Evolutionary conservation across 2,113 vertebrate genomes (phyloP).

Genomic region (Phycodurus eques): DNA sequence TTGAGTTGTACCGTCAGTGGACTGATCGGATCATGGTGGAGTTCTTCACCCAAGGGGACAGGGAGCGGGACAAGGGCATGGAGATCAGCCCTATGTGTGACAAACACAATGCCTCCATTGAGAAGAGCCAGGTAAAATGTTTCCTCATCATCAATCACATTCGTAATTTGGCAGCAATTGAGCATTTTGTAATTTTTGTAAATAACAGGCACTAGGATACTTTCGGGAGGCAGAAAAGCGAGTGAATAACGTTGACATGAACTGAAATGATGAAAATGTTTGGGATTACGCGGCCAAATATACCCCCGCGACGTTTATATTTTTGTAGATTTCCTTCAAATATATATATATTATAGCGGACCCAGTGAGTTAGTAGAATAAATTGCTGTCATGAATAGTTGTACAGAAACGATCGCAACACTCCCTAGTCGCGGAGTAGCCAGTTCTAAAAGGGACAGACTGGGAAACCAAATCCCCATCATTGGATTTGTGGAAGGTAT

Average conservation of each 20-base stretch:
- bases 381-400: no score
- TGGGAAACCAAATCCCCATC: no score
- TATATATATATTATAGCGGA: no score
- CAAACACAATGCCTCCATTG: slow-evolving; percentile 87
- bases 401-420: no score
- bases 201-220: neutral
- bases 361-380: no score
- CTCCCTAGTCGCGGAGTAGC: no score
- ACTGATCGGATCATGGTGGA: slow-evolving; percentile 89
- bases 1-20: slow-evolving; percentile 88
- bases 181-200: neutral
- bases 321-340: no score
- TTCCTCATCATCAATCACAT: neutral
- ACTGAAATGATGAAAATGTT: neutral
- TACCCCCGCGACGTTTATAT: no score
- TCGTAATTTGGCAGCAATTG: neutral
- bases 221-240: no score
- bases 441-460: no score
- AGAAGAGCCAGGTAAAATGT: slow-evolving; percentile 84
- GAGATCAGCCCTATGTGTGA: slow-evolving; percentile 96
- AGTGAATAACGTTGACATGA: neutral
- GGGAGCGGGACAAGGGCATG: slow-evolving; percentile 85
- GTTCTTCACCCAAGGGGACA: slow-evolving; percentile 87
- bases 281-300: no score
- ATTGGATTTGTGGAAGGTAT: no score